These are phyloP conservation scores for Polymixis flavicincta DNA, from an alignment of 2,888 invertebrate species.

Conservation along the genomic window DNA sequence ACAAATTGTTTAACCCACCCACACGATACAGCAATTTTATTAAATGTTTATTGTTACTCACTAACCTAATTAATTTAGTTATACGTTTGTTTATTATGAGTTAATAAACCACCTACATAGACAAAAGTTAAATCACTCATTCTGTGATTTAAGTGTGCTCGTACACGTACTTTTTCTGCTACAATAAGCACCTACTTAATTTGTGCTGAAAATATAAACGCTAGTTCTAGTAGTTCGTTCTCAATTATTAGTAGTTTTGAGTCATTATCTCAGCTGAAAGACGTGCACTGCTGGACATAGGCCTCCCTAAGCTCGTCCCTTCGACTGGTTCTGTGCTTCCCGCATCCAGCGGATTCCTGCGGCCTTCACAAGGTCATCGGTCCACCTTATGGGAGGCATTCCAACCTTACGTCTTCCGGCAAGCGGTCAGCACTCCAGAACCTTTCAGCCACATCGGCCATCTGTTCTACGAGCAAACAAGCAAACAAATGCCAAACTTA, in stretches of 20 bases:
- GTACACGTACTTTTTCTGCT: background rate
- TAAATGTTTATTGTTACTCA: background rate
- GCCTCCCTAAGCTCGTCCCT: too few relatives aligned
- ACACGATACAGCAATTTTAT: slow-evolving; percentile 15
- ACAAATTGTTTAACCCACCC: background rate
- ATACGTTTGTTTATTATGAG: background rate
- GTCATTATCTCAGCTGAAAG: too few relatives aligned
- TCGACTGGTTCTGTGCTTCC: too few relatives aligned
- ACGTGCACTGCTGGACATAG: too few relatives aligned
- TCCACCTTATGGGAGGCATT: too few relatives aligned
- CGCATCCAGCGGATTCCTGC: too few relatives aligned
- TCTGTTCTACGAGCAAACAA: too few relatives aligned
- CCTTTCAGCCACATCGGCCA: too few relatives aligned
- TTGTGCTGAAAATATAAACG: background rate
- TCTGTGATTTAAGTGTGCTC: background rate
- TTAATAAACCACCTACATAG: slow-evolving; percentile 3
- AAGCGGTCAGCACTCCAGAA: too few relatives aligned
- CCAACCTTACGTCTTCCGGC: too few relatives aligned
- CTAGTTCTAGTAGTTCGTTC: background rate
- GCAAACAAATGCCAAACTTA: too few relatives aligned
- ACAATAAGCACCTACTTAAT: background rate
- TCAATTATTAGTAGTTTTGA: background rate
- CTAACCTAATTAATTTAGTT: background rate
- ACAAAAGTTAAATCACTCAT: background rate
- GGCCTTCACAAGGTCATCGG: too few relatives aligned